Percentiles rank a stretch among this genome's conserved stretches.
phyloP scores from a whole-genome alignment of 2,888 invertebrate genomes.

The Periphyllus acericola region DNA sequence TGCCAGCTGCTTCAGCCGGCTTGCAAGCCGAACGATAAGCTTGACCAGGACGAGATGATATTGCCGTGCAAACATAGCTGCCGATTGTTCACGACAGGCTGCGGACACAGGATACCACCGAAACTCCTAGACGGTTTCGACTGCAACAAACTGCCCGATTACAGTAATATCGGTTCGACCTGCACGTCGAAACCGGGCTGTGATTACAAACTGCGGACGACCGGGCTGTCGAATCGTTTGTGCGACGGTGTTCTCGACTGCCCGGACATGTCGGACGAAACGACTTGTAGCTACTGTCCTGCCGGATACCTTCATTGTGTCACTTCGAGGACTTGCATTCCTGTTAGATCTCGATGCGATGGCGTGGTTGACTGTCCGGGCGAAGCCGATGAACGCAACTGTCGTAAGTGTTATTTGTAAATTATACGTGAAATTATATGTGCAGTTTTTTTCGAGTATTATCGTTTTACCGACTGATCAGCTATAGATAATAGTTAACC shows the following conservation, averaged over 20 bases:
- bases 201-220: slow-evolving; percentile 49
- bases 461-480: not conserved
- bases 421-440: too few relatives aligned
- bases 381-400: slow-evolving; percentile 86
- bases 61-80: slow-evolving; percentile 86
- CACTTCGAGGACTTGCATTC: slow-evolving; percentile 79
- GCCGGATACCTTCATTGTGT: slow-evolving; percentile 82
- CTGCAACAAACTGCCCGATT: slow-evolving; percentile 83
- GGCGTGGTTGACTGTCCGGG: slow-evolving; percentile 86
- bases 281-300: slow-evolving; percentile 81
- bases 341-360: slow-evolving; percentile 79
- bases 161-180: slow-evolving; percentile 75
- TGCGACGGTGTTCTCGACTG: slow-evolving; percentile 91
- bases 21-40: slow-evolving; percentile 68
- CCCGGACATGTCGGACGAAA: slow-evolving; percentile 84
- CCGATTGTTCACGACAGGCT: slow-evolving; percentile 83
- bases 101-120: slow-evolving; percentile 79
- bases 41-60: slow-evolving; percentile 71
- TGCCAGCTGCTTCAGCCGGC: slow-evolving; percentile 87
- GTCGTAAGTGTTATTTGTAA: slow-evolving; percentile 74
- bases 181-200: slow-evolving; percentile 78
- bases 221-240: slow-evolving; percentile 70
- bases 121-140: slow-evolving; percentile 79
- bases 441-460: not conserved
- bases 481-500: too few relatives aligned